Percentiles rank a stretch among this genome's conserved stretches.
phyloP scores from a whole-genome alignment of 2,113 vertebrate species.

The Clarias gariepinus region DNA sequence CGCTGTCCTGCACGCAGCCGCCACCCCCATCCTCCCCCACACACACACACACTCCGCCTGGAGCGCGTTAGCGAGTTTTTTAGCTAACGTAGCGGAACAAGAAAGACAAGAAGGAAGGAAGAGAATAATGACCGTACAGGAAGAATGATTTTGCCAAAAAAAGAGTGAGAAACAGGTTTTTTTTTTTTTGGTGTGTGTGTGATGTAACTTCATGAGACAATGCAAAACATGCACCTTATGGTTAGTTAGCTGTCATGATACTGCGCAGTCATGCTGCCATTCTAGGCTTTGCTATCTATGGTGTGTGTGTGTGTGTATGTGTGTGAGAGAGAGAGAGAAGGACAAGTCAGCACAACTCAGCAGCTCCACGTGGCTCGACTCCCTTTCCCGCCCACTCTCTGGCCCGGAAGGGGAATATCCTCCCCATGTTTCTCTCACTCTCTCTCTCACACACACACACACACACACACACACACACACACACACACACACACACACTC shows the following conservation, averaged over 20 bases:
- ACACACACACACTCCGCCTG: not conserved
- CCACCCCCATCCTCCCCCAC: no score
- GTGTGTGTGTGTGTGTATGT: slow-evolving; percentile 5
- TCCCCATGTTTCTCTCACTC: not conserved
- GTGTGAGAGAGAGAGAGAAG: not conserved
- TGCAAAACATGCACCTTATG: not conserved
- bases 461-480: no score
- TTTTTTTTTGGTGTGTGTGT: no score
- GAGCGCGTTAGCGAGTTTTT: not conserved
- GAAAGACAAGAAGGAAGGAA: not conserved
- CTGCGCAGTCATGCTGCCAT: slow-evolving; percentile 18
- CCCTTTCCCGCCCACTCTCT: slow-evolving; percentile 49
- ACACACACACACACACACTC: not conserved
- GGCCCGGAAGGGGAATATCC: slow-evolving; percentile 42
- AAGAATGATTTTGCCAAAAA: not conserved
- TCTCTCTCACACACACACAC: slow-evolving; percentile 8
- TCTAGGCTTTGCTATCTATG: slow-evolving; percentile 1
- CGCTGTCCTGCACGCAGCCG: not conserved
- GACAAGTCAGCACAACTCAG: slow-evolving; percentile 40
- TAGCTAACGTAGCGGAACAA: slow-evolving; percentile 1
- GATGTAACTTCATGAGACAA: not conserved
- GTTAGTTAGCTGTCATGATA: not conserved
- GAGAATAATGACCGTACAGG: not conserved
- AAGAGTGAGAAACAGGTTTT: not conserved
- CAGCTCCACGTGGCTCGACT: slow-evolving; percentile 54